A percentile compares a stretch with the other conserved stretches of the same genome.
phyloP scores from a whole-genome alignment of 2,113 vertebrate genomes.

The Polypterus bichir region DNA sequence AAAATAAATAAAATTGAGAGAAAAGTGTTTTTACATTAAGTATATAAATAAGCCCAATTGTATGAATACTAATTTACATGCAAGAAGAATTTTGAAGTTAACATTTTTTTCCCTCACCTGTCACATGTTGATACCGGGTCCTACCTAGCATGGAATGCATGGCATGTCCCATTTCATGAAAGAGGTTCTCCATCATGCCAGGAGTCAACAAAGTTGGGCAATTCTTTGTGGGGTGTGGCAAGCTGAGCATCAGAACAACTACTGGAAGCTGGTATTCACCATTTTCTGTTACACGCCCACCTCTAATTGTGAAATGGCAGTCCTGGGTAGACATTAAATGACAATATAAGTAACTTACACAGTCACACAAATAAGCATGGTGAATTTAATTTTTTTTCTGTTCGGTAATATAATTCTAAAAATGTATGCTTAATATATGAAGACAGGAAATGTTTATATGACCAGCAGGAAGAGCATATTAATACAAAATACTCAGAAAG shows the following conservation, averaged over 20 bases:
- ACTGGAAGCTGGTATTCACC: conserved; percentile 86
- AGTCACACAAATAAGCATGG: too few relatives aligned
- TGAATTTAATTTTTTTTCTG: too few relatives aligned
- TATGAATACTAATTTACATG: not conserved
- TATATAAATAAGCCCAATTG: conserved; percentile 5
- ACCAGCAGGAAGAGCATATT: too few relatives aligned
- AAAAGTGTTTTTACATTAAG: not conserved
- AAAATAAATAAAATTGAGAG: too few relatives aligned
- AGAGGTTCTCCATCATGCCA: conserved; percentile 96
- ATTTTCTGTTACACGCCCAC: conserved; percentile 64
- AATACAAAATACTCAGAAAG: too few relatives aligned
- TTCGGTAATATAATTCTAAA: too few relatives aligned
- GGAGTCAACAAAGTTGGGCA: conserved; percentile 73
- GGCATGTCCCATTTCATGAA: conserved; percentile 97
- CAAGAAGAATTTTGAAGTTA: not conserved
- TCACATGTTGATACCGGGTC: conserved; percentile 89
- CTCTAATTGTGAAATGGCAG: conserved; percentile 93
- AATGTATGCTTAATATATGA: too few relatives aligned
- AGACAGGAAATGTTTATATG: too few relatives aligned
- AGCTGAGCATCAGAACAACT: conserved; percentile 88
- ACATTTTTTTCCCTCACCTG: conserved; percentile 47
- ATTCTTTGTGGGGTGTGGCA: conserved; percentile 57
- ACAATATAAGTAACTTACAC: too few relatives aligned
- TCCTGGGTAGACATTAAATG: conserved; percentile 53
- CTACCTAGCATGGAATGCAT: conserved; percentile 97